Evolutionary conservation across 2,888 invertebrate genomes (phyloP).

Genomic region (Keiferia lycopersicella): DNA sequence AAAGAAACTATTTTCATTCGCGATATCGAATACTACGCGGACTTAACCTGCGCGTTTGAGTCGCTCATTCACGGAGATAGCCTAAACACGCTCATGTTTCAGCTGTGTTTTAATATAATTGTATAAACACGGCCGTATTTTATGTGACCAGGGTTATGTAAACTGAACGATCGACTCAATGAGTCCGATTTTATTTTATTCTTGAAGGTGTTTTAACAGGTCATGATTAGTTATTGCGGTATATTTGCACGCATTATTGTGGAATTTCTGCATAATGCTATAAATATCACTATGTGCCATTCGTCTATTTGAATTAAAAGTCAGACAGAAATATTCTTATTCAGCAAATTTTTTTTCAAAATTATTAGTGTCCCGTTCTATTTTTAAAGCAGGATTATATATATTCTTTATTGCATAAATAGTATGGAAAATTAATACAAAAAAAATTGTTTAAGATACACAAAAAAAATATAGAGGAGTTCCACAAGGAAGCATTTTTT

Average conservation of each 20-base stretch:
- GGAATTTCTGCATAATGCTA: neutral
- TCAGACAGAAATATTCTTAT: too few species aligned
- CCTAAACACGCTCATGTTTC: slow-evolving; percentile 71
- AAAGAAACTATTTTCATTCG: neutral
- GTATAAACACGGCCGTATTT: slow-evolving; percentile 70
- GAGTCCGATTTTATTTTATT: slow-evolving; percentile 10
- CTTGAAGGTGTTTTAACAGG: slow-evolving; percentile 1
- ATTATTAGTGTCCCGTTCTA: too few species aligned
- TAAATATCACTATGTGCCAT: neutral
- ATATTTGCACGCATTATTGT: too few species aligned
- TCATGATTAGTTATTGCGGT: slow-evolving; percentile 10
- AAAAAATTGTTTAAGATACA: too few species aligned
- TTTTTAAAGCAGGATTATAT: too few species aligned
- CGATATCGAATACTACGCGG: neutral
- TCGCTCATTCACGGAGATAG: slow-evolving; percentile 72
- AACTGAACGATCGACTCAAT: slow-evolving; percentile 19
- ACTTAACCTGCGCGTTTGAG: slow-evolving; percentile 35
- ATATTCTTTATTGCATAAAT: neutral
- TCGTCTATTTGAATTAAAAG: neutral
- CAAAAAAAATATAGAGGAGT: neutral
- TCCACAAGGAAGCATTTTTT: neutral
- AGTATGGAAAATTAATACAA: too few species aligned
- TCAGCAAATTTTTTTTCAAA: too few species aligned
- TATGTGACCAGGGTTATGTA: slow-evolving; percentile 56
- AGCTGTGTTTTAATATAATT: slow-evolving; percentile 57